Evolutionary conservation across 2,888 invertebrate species (phyloP).

Genomic region (Ormyrus nitidulus): DNA sequence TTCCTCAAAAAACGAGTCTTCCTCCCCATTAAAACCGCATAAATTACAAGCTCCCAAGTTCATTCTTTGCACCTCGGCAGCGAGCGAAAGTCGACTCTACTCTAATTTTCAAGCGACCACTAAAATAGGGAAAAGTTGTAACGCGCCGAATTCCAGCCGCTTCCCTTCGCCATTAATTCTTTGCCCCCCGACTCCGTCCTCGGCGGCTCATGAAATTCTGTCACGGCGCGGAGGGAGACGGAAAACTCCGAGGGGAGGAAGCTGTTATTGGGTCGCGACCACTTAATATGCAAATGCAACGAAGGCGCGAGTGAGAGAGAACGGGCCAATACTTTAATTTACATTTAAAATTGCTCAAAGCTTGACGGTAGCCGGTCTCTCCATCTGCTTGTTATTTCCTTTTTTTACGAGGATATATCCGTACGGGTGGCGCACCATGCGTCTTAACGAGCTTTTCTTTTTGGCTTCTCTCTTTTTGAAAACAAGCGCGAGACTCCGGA

Average conservation of each 20-base stretch:
- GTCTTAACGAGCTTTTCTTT: slow-evolving; percentile 15
- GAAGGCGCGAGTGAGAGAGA: slow-evolving; percentile 61
- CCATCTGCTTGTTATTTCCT: slow-evolving; percentile 27
- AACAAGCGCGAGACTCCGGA: too few species aligned
- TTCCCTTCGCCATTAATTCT: slow-evolving; percentile 31
- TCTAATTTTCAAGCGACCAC: too few species aligned
- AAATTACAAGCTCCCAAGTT: too few species aligned
- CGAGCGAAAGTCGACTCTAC: too few species aligned
- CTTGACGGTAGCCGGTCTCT: slow-evolving; percentile 65
- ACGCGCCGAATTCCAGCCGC: background rate
- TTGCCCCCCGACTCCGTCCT: slow-evolving; percentile 11
- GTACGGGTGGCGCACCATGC: background rate
- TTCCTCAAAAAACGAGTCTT: too few species aligned
- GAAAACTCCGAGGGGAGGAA: slow-evolving; percentile 49
- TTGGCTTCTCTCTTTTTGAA: too few species aligned
- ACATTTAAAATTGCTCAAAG: slow-evolving; percentile 74
- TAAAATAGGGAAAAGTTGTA: slow-evolving; percentile 34
- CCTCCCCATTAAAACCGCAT: too few species aligned
- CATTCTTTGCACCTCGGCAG: too few species aligned
- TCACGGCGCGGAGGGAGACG: slow-evolving; percentile 39
- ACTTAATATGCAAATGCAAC: slow-evolving; percentile 74
- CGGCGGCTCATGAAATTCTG: slow-evolving; percentile 54
- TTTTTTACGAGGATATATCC: background rate
- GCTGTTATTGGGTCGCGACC: slow-evolving; percentile 74
- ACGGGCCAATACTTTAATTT: slow-evolving; percentile 74